Evolutionary conservation across 2,888 invertebrate species (phyloP), one percentile per base, ranked within the genome.

Genomic region (Sicus ferrugineus): DNA sequence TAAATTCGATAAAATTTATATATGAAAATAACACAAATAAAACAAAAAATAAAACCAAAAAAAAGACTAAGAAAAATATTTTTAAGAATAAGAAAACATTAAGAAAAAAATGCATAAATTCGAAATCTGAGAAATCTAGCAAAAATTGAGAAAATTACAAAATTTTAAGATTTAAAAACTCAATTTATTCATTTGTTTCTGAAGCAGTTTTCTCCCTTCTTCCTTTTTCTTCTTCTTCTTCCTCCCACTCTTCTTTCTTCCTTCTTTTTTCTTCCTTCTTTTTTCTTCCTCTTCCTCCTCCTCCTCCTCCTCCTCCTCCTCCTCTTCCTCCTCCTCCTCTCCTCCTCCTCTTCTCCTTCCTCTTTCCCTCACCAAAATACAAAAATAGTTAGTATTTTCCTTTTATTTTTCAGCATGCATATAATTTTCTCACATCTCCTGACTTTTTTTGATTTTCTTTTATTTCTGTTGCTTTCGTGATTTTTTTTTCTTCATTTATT

Each of bases 361-460:
- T 59, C n/a, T n/a, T n/a, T n/a, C n/a, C n/a, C n/a, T n/a, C n/a
- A n/a, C n/a, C n/a, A n/a, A n/a, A n/a, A n/a, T n/a, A n/a, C n/a
- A n/a, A n/a, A 3, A 7, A 6, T 59, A 34, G 4, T 34, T 9
- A 1, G 3, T 34, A 34, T 31, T 42, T 38, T 38, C 4, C 23
- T 26, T 61, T 42, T 23, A 21, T 21, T 30, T 19, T 59, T 58
- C 23, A 28, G 48, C 34, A 58, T 58, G 56, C 58, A 46, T 67
- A 31, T 67, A 21, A 54, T 48, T 48, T 67, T 67, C 38, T 34
- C 65, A 54, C 65, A 34, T 65, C 31, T 48, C 34, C 23, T 48
- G 26, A 9, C 42, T 46, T 58, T 5, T 23, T 11, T 3, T 38
- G 3, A 2, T 14, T 21, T 21, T 48, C 54, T 26, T 65, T 46